Percentiles rank a stretch among this genome's conserved stretches.
These are phyloP conservation scores for Acanthosoma haemorrhoidale DNA, from an alignment of 2,888 invertebrate species.

Conservation along the genomic window DNA sequence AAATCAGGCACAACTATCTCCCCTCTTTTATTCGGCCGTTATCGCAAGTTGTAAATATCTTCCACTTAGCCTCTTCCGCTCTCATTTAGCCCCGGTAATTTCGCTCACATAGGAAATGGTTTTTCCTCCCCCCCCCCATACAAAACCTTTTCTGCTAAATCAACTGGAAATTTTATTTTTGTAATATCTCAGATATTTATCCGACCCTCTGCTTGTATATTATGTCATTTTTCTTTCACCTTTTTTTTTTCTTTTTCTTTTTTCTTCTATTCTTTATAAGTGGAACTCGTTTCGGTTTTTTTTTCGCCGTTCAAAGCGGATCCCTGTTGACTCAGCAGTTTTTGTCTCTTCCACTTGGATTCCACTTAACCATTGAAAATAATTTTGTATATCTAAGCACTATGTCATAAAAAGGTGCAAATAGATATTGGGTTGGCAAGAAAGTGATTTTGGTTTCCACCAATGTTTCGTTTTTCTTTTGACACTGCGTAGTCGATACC, in stretches of 20 bases:
- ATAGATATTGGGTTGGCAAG: no score
- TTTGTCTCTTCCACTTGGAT: no score
- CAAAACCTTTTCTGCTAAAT: background rate
- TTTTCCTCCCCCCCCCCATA: background rate
- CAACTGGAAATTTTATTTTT: background rate
- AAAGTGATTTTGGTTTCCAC: no score
- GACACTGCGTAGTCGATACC: no score
- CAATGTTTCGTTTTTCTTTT: no score
- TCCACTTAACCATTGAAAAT: no score
- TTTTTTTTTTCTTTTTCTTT: background rate
- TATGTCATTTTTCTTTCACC: background rate
- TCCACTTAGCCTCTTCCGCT: conserved; percentile 8
- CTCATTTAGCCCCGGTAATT: conserved; percentile 13
- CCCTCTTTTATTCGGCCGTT: background rate
- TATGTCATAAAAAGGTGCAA: no score
- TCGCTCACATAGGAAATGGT: background rate
- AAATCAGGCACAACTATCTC: background rate
- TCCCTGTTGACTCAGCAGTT: no score
- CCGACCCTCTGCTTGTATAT: background rate
- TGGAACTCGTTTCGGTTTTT: no score
- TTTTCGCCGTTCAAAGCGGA: no score
- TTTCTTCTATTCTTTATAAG: background rate
- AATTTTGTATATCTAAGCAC: no score
- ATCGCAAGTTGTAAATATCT: conserved; percentile 17
- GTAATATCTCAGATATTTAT: background rate